These are phyloP conservation scores for Dascyllus trimaculatus DNA, from an alignment of 2,113 vertebrate species.

Conservation along the genomic window DNA sequence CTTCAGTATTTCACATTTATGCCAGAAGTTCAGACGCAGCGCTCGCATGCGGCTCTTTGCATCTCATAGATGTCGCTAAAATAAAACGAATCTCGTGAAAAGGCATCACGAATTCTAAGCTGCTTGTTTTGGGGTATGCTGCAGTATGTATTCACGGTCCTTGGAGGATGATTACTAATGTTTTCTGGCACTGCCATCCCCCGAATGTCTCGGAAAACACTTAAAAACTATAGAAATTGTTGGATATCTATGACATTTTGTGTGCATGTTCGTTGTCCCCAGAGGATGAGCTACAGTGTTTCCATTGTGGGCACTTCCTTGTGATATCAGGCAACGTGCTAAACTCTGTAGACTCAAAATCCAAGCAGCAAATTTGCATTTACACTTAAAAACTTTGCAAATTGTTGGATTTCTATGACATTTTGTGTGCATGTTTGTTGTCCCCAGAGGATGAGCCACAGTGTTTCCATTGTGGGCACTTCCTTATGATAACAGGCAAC, in stretches of 20 bases:
- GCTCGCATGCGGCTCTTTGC: constrained; percentile 8
- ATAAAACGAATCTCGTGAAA: not conserved
- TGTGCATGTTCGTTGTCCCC: not conserved
- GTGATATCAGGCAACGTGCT: too few species aligned
- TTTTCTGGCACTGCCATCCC: not conserved
- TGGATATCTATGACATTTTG: not conserved
- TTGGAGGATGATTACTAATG: not conserved
- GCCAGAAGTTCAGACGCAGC: constrained; percentile 20
- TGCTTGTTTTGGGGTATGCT: not conserved
- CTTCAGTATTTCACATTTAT: constrained; percentile 44
- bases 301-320: not conserved
- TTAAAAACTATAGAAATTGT: not conserved
- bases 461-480: too few species aligned
- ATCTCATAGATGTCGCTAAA: not conserved
- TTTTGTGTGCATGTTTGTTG: too few species aligned
- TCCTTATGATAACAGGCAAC: too few species aligned
- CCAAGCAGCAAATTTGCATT: not conserved
- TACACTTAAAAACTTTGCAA: not conserved
- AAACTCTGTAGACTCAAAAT: too few species aligned
- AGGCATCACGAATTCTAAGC: not conserved
- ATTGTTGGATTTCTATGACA: not conserved
- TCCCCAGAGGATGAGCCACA: too few species aligned
- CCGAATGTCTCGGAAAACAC: too few species aligned
- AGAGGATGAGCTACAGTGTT: not conserved
- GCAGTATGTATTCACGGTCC: constrained; percentile 1